Evolutionary conservation across 2,888 invertebrate genomes (phyloP), one percentile per base, ranked within the genome.

Genomic region (Euplagia quadripunctaria): DNA sequence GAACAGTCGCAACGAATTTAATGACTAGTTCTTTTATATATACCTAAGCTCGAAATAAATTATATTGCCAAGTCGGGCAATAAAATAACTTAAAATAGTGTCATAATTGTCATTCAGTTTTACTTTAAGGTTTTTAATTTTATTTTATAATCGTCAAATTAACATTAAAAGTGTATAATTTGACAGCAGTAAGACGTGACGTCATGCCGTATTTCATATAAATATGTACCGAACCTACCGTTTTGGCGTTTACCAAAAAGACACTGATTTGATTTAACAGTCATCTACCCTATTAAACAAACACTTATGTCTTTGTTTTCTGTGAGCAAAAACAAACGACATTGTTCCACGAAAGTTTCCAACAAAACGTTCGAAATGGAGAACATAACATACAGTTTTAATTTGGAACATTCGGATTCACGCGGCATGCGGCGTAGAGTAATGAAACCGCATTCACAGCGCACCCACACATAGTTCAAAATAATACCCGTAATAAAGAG

Each of bases 381-480:
- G 42, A 52, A 16, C n/a, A 42, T 61, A 80, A 74, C 67, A 64
- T 72, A 77, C 46, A 65, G 68, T 70, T 79, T 82, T 80, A 84
- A 84, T 84, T 78, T 74, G 64, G 68, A 58, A 78, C 58, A 80
- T 80, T 82, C 66, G 52, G 64, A 67, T 75, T 69, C 80, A 77
- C 52, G 71, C 76, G 75, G 71, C 71, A 80, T 63, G 71, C 70
- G 74, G 71, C 69, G 68, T 61, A 17, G 70, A 76, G 71, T 78
- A 80, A 82, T 82, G 76, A 80, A 84, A 82, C 84, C 80, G 78
- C 82, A 80, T 82, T 78, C 73, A 74, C 49, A 68, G 11, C 67
- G 55, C 64, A 51, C 43, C 41, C 42, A 52, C 43, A 68, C 64
- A 51, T 64, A 6, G 17, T 17, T 31, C 16, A 51, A 69, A 61